phyloP scores from a whole-genome alignment of 2,797 vertebrate species.

The Catharus ustulatus region DNA sequence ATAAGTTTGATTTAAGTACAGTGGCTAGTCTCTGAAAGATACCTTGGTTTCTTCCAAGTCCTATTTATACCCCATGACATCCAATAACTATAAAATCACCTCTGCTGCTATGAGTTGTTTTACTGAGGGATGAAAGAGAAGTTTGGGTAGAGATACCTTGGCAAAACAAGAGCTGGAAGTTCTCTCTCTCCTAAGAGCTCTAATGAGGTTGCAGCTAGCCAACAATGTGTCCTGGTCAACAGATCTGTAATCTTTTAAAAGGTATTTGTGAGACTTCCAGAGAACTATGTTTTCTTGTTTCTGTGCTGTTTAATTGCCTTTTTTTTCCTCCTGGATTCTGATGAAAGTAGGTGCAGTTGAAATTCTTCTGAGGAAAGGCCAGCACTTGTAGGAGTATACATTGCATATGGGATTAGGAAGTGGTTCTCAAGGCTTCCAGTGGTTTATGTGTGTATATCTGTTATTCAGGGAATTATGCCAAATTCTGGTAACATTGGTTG shows the following conservation, averaged over 20 bases:
- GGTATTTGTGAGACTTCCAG: not conserved
- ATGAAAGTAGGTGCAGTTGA: not conserved
- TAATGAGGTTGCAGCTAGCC: not conserved
- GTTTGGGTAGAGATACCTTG: not conserved
- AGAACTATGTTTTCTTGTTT: not conserved
- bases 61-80: constrained; percentile 3
- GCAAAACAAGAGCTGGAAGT: not conserved
- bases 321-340: not conserved
- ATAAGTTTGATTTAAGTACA: constrained; percentile 1
- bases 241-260: not conserved
- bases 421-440: constrained; percentile 10
- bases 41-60: not conserved
- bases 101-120: not conserved
- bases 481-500: not conserved
- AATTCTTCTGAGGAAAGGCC: not conserved
- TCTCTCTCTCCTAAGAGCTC: not conserved
- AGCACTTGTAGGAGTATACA: not conserved
- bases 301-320: not conserved
- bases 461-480: not conserved
- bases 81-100: not conserved
- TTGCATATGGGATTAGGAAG: not conserved
- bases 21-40: not conserved
- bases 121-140: not conserved
- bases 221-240: not conserved
- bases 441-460: not conserved